A percentile compares a stretch with the other conserved stretches of the same genome.
These are phyloP conservation scores for Cladorhizidae sp. DNA, from an alignment of 37 sponge, comb jelly and placozoan genomes.

Conservation along the genomic window DNA sequence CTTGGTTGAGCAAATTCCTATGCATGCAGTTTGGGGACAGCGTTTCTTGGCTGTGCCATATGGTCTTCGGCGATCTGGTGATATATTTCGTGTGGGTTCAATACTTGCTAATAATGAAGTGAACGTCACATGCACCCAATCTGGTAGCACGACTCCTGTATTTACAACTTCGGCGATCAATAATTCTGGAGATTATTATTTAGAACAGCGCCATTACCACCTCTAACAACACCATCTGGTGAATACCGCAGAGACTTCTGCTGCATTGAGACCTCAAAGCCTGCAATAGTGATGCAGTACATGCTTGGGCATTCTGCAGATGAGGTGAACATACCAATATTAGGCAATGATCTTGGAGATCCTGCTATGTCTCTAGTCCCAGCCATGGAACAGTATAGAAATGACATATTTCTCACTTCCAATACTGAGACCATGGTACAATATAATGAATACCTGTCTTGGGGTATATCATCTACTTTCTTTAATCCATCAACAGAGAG, in stretches of 20 bases:
- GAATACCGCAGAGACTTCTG: slow-evolving; percentile 36
- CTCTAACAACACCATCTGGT: background rate
- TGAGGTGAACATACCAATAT: background rate
- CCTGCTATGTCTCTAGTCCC: slow-evolving; percentile 44
- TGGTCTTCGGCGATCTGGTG: slow-evolving; percentile 21
- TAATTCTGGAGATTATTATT: background rate
- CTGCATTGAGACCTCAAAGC: slow-evolving; percentile 37
- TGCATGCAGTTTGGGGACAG: slow-evolving; percentile 19
- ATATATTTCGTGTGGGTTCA: slow-evolving; percentile 24
- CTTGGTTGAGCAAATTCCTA: slow-evolving; percentile 63
- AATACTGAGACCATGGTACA: background rate
- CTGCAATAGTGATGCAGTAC: slow-evolving; percentile 51
- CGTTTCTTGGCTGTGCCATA: slow-evolving; percentile 21
- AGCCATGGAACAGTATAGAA: slow-evolving; percentile 43
- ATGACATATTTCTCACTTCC: slow-evolving; percentile 17
- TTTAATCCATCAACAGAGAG: slow-evolving; percentile 19
- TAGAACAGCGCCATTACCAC: background rate
- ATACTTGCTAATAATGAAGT: slow-evolving; percentile 22
- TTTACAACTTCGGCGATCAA: no score
- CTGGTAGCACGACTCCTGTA: no score
- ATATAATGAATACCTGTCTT: background rate
- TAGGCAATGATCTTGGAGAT: slow-evolving; percentile 24
- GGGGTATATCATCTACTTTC: slow-evolving; percentile 15
- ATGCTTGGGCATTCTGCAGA: slow-evolving; percentile 42
- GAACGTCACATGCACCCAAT: slow-evolving; percentile 29